phyloP scores from a whole-genome alignment of 2,113 vertebrate species.

The Jaculus jaculus region DNA sequence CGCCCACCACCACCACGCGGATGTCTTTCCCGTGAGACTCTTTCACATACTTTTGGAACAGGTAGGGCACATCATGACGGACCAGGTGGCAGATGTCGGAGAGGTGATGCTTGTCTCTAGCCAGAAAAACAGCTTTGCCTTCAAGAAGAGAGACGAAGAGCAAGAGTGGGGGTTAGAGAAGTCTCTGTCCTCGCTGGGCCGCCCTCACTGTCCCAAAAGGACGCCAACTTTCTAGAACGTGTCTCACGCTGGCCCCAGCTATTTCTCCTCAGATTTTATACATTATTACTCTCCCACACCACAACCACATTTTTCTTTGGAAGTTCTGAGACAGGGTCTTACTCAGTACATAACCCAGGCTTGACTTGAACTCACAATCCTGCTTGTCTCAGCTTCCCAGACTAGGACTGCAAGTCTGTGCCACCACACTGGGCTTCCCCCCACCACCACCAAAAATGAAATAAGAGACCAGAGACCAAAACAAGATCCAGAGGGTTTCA shows the following conservation, averaged over 20 bases:
- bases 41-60: slow-evolving; percentile 95
- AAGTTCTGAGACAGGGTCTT: neutral
- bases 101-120: slow-evolving; percentile 93
- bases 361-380: neutral
- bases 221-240: neutral
- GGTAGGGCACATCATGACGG: slow-evolving; percentile 92
- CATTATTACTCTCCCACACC: too few relatives aligned
- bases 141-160: slow-evolving; percentile 59
- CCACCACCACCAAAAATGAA: neutral
- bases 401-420: neutral
- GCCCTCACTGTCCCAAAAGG: neutral
- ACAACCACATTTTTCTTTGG: neutral
- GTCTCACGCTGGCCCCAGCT: neutral
- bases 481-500: slow-evolving; percentile 9
- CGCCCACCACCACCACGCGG: slow-evolving; percentile 92
- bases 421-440: too few relatives aligned
- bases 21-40: slow-evolving; percentile 93
- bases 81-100: slow-evolving; percentile 93
- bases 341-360: neutral
- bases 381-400: too few relatives aligned
- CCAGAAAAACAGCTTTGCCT: slow-evolving; percentile 95
- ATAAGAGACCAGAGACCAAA: neutral
- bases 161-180: neutral
- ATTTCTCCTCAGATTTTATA: neutral
- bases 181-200: neutral